A percentile compares a stretch with the other conserved stretches of the same genome.
These are phyloP conservation scores for Drosophila cognata DNA, from an alignment of 2,888 invertebrate species.

Conservation along the genomic window DNA sequence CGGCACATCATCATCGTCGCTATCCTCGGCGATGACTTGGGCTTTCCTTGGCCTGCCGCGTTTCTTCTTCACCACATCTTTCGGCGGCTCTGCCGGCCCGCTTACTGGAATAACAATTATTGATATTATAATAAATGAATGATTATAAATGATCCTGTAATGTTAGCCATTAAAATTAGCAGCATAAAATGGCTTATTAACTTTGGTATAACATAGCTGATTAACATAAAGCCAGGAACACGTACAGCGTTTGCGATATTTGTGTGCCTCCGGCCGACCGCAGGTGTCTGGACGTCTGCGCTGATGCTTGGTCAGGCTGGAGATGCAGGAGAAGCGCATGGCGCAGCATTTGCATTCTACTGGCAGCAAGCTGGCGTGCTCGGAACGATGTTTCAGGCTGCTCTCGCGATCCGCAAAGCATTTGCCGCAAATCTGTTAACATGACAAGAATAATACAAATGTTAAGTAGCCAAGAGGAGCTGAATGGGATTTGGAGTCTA, in stretches of 20 bases:
- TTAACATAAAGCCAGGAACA: neutral
- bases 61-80: conserved; percentile 38
- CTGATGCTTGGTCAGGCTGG: conserved; percentile 86
- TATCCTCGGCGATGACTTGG: conserved; percentile 36
- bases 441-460: neutral
- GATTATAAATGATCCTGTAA: neutral
- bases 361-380: conserved; percentile 84
- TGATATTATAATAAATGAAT: neutral
- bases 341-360: conserved; percentile 85
- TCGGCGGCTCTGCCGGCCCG: conserved; percentile 5
- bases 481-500: neutral
- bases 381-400: conserved; percentile 85
- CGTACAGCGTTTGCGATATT: conserved; percentile 33
- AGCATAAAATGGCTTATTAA: neutral
- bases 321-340: conserved; percentile 85
- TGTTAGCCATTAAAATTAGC: neutral
- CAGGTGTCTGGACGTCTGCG: conserved; percentile 85
- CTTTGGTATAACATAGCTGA: neutral
- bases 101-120: conserved; percentile 26
- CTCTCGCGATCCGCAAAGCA: conserved; percentile 85
- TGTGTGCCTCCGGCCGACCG: conserved; percentile 78
- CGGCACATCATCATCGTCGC: conserved; percentile 69
- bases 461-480: neutral
- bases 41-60: conserved; percentile 53
- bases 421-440: conserved; percentile 83